A percentile compares a stretch with the other conserved stretches of the same genome.
These are phyloP conservation scores for Anolis carolinensis DNA, from an alignment of 2,113 vertebrate species.

Conservation along the genomic window DNA sequence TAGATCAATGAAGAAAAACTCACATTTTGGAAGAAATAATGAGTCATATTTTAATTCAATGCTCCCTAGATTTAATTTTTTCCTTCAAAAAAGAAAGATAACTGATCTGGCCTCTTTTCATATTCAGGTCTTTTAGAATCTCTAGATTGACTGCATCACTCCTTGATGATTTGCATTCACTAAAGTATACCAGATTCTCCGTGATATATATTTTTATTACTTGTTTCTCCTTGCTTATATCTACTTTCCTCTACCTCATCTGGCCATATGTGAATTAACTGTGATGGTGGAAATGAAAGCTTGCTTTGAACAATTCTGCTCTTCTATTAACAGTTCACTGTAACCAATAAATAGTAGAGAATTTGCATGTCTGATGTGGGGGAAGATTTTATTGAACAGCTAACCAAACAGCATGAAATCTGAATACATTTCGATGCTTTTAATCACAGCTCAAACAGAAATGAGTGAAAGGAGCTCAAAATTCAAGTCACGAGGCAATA, in stretches of 20 bases:
- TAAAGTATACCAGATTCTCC: slow-evolving; percentile 12
- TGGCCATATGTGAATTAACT: not conserved
- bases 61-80: not conserved
- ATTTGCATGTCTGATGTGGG: slow-evolving; percentile 5
- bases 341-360: slow-evolving; percentile 1
- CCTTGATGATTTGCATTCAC: not conserved
- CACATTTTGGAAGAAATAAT: not conserved
- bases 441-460: not conserved
- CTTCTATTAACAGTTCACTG: not conserved
- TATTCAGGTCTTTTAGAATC: slow-evolving; percentile 1
- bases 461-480: not conserved
- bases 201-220: slow-evolving; percentile 7
- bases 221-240: not conserved
- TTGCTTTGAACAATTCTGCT: not conserved
- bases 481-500: not conserved
- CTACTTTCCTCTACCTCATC: not conserved
- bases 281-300: not conserved
- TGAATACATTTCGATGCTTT: not conserved
- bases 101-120: not conserved
- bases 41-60: not conserved
- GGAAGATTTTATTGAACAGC: not conserved
- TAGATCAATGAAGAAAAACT: not conserved
- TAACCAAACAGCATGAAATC: not conserved
- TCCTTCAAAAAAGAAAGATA: not conserved
- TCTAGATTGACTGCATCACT: not conserved